Evolutionary conservation across 1,140 invertebrate genomes (phyloP), one percentile per base, ranked within the genome.

Genomic region (Tigriopus japonicus): DNA sequence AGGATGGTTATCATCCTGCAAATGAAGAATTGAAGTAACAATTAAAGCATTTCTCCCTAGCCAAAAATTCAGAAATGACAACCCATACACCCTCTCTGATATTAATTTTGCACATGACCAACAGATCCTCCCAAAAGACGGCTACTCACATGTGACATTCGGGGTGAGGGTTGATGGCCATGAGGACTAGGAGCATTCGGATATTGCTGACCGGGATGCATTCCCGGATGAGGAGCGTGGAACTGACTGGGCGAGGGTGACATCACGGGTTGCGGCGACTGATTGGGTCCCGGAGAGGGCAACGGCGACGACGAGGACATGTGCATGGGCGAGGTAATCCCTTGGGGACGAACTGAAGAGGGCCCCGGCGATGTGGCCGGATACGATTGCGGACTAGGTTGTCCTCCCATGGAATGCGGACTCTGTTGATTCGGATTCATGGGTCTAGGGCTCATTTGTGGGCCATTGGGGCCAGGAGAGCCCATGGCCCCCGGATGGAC

Each of bases 311-410:
- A 17, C 6, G 15, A 28, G 14, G 55, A 41, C 53, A 40, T 24
- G 53, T 15, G 15, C 17, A 24, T 40, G 12, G 55, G 55, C 6
- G 55, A 58, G 2, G 55, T 58, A 6, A 58, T 58, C 6, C 55
- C 55, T 14, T 28, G 55, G 3, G 28, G 21, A 14, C 23, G 28
- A 3, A 35, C 55, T 14, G 24, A 15, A 15, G 45, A 21, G 12
- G 21, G 55, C 10, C 55, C 55, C 14, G 55, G 55, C 15, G 55
- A 58, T 3, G 55, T 23, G 3, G 41, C 55, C 6, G 21, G 21
- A n/a, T 58, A 58, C 5, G 24, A 41, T 23, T 58, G 55, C 14
- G 55, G 55, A n/a, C 55, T 58, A 40, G 55, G 55, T n/a, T 58
- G 55, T 41, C 55, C 55, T 12, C 21, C 23, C 14, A 58, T 23